phyloP scores from a whole-genome alignment of 2,888 invertebrate genomes.

The Drosophila conformis region DNA sequence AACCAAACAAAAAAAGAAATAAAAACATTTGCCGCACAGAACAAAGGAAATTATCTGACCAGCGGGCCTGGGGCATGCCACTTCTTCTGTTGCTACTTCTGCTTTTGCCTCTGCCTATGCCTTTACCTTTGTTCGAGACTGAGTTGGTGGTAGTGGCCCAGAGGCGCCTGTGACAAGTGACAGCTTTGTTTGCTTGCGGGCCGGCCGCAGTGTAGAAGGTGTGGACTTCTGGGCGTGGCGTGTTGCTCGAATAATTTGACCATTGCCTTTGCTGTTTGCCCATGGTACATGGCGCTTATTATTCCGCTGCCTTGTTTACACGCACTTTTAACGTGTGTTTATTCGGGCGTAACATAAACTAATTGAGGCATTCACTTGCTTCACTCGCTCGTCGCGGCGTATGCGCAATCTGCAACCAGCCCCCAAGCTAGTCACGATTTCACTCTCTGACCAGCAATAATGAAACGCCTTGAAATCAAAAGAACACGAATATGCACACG shows the following conservation, averaged over 20 bases:
- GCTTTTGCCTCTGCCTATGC: neutral
- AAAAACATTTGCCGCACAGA: conserved; percentile 60
- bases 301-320: conserved; percentile 67
- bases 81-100: neutral
- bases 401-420: conserved; percentile 57
- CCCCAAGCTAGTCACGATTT: conserved; percentile 66
- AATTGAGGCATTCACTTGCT: conserved; percentile 69
- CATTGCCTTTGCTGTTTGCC: conserved; percentile 62
- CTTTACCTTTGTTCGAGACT: conserved; percentile 37
- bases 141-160: conserved; percentile 9
- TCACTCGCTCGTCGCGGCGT: conserved; percentile 43
- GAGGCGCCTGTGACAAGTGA: conserved; percentile 69
- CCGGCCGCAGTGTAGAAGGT: neutral
- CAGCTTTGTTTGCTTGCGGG: conserved; percentile 69
- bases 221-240: conserved; percentile 10
- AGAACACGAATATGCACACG: conserved; percentile 7
- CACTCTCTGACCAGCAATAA: conserved; percentile 43
- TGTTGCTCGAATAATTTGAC: conserved; percentile 68
- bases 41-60: conserved; percentile 79
- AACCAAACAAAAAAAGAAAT: conserved; percentile 33
- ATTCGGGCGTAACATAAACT: conserved; percentile 70
- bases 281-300: conserved; percentile 58
- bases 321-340: conserved; percentile 79
- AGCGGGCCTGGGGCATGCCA: conserved; percentile 41
- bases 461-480: conserved; percentile 47